Base-by-base conservation (phyloP, 2,797 vertebrate species). In the Labeo calbasu region DNA sequence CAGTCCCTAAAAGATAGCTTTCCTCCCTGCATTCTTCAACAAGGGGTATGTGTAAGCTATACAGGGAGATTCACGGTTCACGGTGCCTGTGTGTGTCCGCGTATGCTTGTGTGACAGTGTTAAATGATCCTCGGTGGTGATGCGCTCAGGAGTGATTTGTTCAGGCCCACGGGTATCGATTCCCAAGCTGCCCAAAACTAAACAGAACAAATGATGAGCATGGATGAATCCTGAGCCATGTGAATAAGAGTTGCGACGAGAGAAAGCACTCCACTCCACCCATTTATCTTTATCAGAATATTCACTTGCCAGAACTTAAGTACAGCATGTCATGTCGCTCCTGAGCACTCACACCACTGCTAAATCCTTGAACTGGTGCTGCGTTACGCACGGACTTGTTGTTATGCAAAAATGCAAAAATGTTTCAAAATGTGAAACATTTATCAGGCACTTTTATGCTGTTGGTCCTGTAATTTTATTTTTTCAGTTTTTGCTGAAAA, bases 121-220 rank as follows among this genome's bases (percentile, higher is more conserved):
- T 88, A 89, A 90, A 88, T 63, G 63, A 80, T 82, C 61, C 75
- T 79, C 77, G 4, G 71, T 72, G 50, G 61, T 70, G 70, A 80
- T 82, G 36, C 28, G 77, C 51, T 57, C 77, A 84, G 53, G 23
- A 84, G 78, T 83, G 59, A 88, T 89, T 87, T 88, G 79, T 89
- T 85, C n/a, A 13, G 46, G 50, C 76, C 84, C 80, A 65, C 21
- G 50, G 77, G 77, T 72, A 84, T 87, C 69, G 83, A 88, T 89
- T 86, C 78, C 59, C 65, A 36, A 65, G 77, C 57, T 79, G 75
- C 77, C 66, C 50, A 79, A 81, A 86, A 79, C 82, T 79, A 81
- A 84, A 86, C 65, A 77, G 86, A 86, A 89, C 86, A 85, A 87
- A 87, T 81, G 75, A 66, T 59, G 55, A 72, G 83, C 40, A 51